Evolutionary conservation across 2,797 vertebrate species (phyloP), one percentile per base, ranked within the genome.

Genomic region (Spinus olivaceus): DNA sequence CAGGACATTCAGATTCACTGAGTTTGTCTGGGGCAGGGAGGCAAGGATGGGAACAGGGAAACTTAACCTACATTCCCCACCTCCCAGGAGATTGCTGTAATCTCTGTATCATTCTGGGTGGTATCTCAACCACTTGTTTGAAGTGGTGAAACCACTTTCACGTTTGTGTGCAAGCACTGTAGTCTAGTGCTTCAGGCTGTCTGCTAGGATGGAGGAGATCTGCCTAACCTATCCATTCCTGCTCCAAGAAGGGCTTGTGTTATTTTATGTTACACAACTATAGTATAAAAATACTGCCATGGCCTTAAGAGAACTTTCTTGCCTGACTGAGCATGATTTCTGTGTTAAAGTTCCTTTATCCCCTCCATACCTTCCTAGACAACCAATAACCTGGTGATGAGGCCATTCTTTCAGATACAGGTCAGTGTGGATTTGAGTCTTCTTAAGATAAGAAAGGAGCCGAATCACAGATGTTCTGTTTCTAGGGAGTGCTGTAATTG

Each of bases 121-220:
- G 95, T 83, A 94, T 76, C 83, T 86, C 80, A 81, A 61, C 50
- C 35, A 39, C 50, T 18, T 2, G 14, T 92, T 90, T 95, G 95
- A 96, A 95, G 92, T 92, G 86, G 92, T 90, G 66, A 90, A 93
- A 88, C 61, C 2, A 3, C 86, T 91, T 77, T 81, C 27, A 60
- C 77, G 33, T 69, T 91, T 59, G 51, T 41, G 77, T 88, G 66
- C 47, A 59, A 85, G 86, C 49, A 21, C 65, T 60, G 39, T 39
- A 83, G 69, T 59, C 65, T 90, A 73, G 50, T 57, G 95, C 95
- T 94, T 84, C 86, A 59, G 94, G 88, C 83, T 86, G 37, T 90
- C 73, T 92, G 86, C 72, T 54, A 53, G 66, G 47, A 57, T 10
- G 46, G 80, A 79, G 59, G 54, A 83, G 76, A 57, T 42, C 57